Conservation (phyloP, 2,113 vertebrate genomes). For the Peucedramus taeniatus region DNA sequence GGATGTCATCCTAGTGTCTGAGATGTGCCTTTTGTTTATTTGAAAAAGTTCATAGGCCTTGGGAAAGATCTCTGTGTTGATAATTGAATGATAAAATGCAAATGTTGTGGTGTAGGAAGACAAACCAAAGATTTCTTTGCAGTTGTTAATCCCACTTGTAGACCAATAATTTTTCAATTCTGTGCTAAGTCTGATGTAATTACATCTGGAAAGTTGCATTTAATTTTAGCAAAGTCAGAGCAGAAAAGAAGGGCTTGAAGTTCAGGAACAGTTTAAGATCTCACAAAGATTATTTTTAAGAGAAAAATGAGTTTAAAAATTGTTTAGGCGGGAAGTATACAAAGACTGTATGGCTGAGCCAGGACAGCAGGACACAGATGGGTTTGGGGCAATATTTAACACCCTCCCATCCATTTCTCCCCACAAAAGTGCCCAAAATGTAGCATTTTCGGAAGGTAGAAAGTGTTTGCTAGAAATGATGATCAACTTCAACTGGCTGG, state of each 20-base stretch:
- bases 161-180: neutral
- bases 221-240: neutral
- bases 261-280: neutral
- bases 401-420: neutral
- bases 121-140: neutral
- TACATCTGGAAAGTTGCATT: neutral
- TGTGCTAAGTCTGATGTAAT: neutral
- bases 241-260: neutral
- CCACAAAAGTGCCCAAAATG: neutral
- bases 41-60: neutral
- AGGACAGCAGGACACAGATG: neutral
- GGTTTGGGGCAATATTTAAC: neutral
- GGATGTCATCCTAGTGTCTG: neutral
- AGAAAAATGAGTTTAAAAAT: neutral
- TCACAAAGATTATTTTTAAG: neutral
- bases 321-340: neutral
- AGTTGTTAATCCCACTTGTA: neutral
- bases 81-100: neutral
- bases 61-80: neutral
- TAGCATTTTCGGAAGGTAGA: neutral
- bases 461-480: neutral
- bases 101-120: neutral
- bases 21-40: neutral
- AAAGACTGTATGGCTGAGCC: neutral
- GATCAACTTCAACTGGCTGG: neutral